phyloP scores from a whole-genome alignment of 2,888 invertebrate species.

The Apodemia hepburni region DNA sequence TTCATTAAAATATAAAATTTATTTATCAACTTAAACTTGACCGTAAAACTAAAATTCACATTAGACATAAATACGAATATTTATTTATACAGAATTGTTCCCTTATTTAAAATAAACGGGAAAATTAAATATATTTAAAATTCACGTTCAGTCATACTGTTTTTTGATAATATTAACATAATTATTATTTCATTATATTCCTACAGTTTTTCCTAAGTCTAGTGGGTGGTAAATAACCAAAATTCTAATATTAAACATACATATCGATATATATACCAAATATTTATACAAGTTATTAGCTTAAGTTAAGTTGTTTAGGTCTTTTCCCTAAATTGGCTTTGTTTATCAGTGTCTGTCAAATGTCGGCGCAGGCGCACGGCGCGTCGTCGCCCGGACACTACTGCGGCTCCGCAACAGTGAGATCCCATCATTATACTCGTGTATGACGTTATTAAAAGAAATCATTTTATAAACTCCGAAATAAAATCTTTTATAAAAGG shows the following conservation, averaged over 20 bases:
- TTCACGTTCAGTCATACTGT: slow-evolving; percentile 76
- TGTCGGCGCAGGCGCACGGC: slow-evolving; percentile 44
- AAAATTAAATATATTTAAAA: slow-evolving; percentile 67
- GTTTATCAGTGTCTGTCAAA: slow-evolving; percentile 73
- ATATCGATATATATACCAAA: slow-evolving; percentile 79
- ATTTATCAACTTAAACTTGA: slow-evolving; percentile 70
- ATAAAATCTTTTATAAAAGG: slow-evolving; percentile 35
- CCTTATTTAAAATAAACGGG: slow-evolving; percentile 59
- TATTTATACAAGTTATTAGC: slow-evolving; percentile 79
- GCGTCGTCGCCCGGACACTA: slow-evolving; percentile 34
- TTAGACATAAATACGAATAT: slow-evolving; percentile 76
- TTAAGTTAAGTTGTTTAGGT: slow-evolving; percentile 79
- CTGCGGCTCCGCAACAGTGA: slow-evolving; percentile 31
- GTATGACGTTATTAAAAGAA: slow-evolving; percentile 64
- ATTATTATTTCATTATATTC: slow-evolving; percentile 74
- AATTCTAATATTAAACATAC: slow-evolving; percentile 80
- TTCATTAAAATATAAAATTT: slow-evolving; percentile 69
- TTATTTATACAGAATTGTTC: slow-evolving; percentile 70
- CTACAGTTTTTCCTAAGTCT: slow-evolving; percentile 76
- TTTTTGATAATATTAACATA: slow-evolving; percentile 75
- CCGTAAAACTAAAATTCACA: slow-evolving; percentile 72
- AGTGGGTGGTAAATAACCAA: slow-evolving; percentile 79
- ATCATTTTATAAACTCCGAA: slow-evolving; percentile 49
- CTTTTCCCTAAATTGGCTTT: slow-evolving; percentile 75
- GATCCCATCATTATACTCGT: slow-evolving; percentile 39